phyloP scores from a whole-genome alignment of 2,888 invertebrate genomes.

The Cantharis nigra region DNA sequence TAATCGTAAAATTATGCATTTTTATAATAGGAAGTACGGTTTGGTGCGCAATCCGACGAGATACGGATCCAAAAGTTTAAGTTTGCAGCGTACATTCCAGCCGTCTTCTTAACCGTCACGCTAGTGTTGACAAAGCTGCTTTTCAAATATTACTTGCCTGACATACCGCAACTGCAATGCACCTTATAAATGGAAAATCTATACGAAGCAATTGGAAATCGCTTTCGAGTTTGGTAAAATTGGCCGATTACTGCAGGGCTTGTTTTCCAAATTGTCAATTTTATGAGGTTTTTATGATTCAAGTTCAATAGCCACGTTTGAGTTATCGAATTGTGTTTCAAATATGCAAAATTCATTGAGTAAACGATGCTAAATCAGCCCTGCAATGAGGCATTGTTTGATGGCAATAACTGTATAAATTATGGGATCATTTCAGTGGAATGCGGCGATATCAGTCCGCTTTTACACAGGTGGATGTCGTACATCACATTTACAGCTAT shows the following conservation, averaged over 20 bases:
- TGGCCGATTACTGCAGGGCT: not conserved
- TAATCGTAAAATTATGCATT: not conserved
- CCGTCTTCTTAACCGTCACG: not conserved
- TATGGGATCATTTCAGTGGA: conserved; percentile 49
- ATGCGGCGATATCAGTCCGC: conserved; percentile 44
- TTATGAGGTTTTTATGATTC: not conserved
- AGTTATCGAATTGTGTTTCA: conserved; percentile 8
- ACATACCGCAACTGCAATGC: not conserved
- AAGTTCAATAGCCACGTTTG: not conserved
- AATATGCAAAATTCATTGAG: conserved; percentile 38
- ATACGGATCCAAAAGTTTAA: not conserved
- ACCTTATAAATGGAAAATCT: not conserved
- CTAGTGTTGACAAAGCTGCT: not conserved
- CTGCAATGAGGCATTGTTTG: conserved; percentile 51
- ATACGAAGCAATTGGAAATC: not conserved
- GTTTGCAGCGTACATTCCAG: not conserved
- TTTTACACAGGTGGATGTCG: conserved; percentile 48
- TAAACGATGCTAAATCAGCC: conserved; percentile 51
- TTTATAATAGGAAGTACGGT: not conserved
- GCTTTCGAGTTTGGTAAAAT: not conserved
- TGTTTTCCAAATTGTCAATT: not conserved
- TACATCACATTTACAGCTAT: conserved; percentile 43
- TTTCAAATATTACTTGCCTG: not conserved
- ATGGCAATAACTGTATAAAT: conserved; percentile 49
- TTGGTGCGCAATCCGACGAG: not conserved